Evolutionary conservation across 2,113 vertebrate genomes (phyloP).

Genomic region (Hippocampus abdominalis): DNA sequence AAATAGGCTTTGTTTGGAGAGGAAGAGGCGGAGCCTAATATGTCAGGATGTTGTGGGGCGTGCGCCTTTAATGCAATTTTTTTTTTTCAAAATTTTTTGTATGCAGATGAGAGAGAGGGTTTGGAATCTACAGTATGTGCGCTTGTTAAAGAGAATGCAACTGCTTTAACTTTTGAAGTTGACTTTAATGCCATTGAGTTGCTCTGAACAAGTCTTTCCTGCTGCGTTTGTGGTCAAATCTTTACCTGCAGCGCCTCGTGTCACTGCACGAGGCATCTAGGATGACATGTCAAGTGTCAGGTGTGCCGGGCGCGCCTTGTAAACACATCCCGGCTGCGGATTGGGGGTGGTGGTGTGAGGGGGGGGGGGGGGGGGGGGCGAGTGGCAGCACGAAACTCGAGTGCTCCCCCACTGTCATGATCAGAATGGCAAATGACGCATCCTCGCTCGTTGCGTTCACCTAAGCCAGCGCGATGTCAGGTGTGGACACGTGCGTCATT

Average conservation of each 20-base stretch:
- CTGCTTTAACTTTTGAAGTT: not conserved
- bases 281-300: constrained; percentile 60
- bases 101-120: too few species aligned
- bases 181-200: not conserved
- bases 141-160: too few species aligned
- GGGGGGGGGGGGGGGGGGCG: constrained; percentile 28
- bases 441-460: not conserved
- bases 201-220: not conserved
- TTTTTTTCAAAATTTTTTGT: too few species aligned
- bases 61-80: too few species aligned
- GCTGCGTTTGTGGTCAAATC: constrained; percentile 48
- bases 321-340: constrained; percentile 53
- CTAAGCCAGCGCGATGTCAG: not conserved
- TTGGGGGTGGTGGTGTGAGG: not conserved
- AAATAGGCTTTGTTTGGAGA: too few species aligned
- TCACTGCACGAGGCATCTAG: constrained; percentile 43
- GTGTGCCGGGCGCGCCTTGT: constrained; percentile 46
- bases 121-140: too few species aligned
- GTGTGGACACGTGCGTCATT: not conserved
- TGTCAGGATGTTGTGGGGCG: too few species aligned
- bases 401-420: constrained; percentile 23
- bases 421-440: constrained; percentile 1
- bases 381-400: constrained; percentile 40
- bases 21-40: too few species aligned
- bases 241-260: constrained; percentile 20